These are phyloP conservation scores for Epizoanthus rinbou DNA, from an alignment of 92 coral and sea anemone species.

Conservation along the genomic window DNA sequence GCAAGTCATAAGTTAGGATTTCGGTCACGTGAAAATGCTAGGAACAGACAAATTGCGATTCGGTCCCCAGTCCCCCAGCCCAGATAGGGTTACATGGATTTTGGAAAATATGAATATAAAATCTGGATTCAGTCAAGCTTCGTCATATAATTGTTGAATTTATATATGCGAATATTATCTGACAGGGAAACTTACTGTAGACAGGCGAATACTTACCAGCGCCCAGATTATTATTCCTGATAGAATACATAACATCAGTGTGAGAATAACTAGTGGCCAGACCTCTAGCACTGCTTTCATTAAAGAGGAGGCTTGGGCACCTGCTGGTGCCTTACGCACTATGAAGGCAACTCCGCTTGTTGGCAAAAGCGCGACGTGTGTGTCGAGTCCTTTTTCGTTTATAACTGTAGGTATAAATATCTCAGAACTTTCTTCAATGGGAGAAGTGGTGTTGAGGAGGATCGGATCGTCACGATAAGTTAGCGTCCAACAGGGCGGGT, in stretches of 20 bases:
- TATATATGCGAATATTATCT: too few relatives aligned
- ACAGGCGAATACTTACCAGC: background rate
- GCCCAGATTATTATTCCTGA: conserved; percentile 43
- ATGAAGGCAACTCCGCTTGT: conserved; percentile 39
- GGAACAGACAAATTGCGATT: too few relatives aligned
- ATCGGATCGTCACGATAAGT: conserved; percentile 15
- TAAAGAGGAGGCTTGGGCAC: conserved; percentile 38
- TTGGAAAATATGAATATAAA: too few relatives aligned
- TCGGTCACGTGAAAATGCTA: too few relatives aligned
- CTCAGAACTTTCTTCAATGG: conserved; percentile 17
- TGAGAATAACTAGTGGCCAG: conserved; percentile 39
- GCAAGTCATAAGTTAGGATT: too few relatives aligned
- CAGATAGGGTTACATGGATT: too few relatives aligned
- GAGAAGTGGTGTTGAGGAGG: conserved; percentile 1
- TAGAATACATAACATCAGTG: conserved; percentile 22
- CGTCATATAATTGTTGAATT: too few relatives aligned
- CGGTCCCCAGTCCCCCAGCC: too few relatives aligned
- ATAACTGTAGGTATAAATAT: conserved; percentile 35
- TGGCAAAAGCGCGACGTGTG: conserved; percentile 21
- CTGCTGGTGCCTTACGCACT: conserved; percentile 25
- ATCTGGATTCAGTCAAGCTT: too few relatives aligned
- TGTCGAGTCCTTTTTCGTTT: background rate
- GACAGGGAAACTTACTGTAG: too few relatives aligned
- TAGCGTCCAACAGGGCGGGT: conserved; percentile 25
- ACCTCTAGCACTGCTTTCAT: conserved; percentile 23